Conservation (phyloP, 2,797 vertebrate genomes). For the Hafferia zeledoni region DNA sequence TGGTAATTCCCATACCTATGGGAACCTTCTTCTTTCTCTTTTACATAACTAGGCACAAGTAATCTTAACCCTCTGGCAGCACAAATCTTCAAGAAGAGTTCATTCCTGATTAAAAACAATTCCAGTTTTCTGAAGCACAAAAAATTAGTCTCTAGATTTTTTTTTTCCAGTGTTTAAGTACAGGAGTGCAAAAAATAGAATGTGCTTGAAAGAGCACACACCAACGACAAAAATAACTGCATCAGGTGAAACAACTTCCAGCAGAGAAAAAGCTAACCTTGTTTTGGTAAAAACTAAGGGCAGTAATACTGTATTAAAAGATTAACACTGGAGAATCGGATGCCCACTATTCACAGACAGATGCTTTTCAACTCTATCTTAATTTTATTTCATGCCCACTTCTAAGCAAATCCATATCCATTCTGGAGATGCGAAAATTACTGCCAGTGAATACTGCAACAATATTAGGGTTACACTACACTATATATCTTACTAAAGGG, state of each 20-base stretch:
- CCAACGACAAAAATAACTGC: neutral
- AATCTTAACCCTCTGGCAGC: neutral
- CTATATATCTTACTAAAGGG: neutral
- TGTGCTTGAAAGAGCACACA: neutral
- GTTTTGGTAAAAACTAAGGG: neutral
- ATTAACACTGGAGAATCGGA: neutral
- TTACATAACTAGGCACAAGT: slow-evolving; percentile 30
- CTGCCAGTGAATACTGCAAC: neutral
- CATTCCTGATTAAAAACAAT: neutral
- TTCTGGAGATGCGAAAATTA: neutral
- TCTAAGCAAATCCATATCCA: neutral
- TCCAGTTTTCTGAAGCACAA: neutral
- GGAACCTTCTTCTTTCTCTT: neutral
- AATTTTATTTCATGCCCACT: neutral
- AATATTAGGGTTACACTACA: neutral
- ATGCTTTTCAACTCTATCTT: neutral
- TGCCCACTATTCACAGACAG: neutral
- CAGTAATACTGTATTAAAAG: neutral
- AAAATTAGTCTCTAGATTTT: neutral
- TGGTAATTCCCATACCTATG: slow-evolving; percentile 9
- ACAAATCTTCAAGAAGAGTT: neutral
- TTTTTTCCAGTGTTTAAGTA: neutral
- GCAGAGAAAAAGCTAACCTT: neutral
- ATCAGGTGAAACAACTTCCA: neutral
- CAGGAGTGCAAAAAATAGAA: neutral